Evolutionary conservation across 2,113 vertebrate genomes (phyloP).

Genomic region (Peromyscus maniculatus): DNA sequence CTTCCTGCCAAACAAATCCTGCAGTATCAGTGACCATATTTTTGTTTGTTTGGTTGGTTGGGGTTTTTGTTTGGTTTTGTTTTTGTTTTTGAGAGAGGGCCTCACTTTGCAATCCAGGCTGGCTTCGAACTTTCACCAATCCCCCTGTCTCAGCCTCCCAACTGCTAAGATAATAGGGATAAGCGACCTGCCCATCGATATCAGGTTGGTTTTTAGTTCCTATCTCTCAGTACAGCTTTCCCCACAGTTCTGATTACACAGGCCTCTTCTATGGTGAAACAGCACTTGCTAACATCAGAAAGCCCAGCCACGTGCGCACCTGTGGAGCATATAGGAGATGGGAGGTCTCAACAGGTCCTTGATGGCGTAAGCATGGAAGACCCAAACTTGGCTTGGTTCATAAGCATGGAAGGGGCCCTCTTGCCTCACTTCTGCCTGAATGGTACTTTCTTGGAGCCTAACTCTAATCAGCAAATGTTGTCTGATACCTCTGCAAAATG

Average conservation of each 20-base stretch:
- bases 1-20: conserved; percentile 37
- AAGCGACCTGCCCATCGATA: background rate
- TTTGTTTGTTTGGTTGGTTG: background rate
- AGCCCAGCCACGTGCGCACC: background rate
- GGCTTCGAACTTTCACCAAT: background rate
- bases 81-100: background rate
- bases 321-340: fast-evolving
- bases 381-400: background rate
- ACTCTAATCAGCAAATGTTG: conserved; percentile 6
- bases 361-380: background rate
- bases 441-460: background rate
- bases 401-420: background rate
- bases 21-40: background rate
- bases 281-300: background rate
- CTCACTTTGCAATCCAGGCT: background rate
- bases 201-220: background rate
- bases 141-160: background rate
- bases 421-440: background rate
- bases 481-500: background rate
- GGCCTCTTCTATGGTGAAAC: background rate
- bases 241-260: background rate
- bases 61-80: background rate
- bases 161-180: background rate
- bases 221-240: conserved; percentile 7
- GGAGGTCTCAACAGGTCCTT: background rate